These are phyloP conservation scores for Drosophila paranaensis DNA, from an alignment of 2,888 invertebrate species.

Conservation along the genomic window DNA sequence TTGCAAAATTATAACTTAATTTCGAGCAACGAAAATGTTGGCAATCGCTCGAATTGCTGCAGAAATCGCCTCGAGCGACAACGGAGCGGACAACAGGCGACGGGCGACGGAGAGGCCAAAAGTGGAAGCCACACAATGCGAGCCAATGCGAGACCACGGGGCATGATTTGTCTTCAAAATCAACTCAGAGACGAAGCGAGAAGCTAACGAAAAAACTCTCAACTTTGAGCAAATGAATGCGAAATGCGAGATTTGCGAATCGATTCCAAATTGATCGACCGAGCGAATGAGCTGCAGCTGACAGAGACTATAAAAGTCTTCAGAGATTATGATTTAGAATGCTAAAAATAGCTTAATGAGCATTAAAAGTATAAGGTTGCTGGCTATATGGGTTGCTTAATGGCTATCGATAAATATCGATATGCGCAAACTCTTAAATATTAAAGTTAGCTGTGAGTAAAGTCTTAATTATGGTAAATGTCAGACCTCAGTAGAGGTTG, in stretches of 20 bases:
- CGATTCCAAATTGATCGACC: constrained; percentile 37
- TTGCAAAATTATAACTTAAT: constrained; percentile 74
- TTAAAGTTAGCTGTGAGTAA: too few species aligned
- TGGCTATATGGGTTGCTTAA: not conserved
- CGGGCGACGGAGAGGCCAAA: constrained; percentile 42
- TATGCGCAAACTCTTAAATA: not conserved
- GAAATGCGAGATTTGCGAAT: constrained; percentile 10
- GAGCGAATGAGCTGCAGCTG: constrained; percentile 27
- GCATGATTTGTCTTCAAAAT: constrained; percentile 76
- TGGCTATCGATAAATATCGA: constrained; percentile 1
- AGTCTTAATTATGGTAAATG: not conserved
- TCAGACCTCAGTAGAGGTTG: accelerated
- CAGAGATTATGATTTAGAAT: not conserved
- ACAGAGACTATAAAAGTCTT: not conserved
- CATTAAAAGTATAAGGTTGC: accelerated
- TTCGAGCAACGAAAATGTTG: constrained; percentile 56
- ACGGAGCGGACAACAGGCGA: constrained; percentile 15
- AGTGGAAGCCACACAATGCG: constrained; percentile 69
- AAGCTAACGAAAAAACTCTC: constrained; percentile 2
- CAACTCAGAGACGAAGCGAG: constrained; percentile 32
- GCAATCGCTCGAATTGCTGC: constrained; percentile 48
- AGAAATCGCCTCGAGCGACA: constrained; percentile 61
- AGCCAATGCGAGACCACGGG: constrained; percentile 50
- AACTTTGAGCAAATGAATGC: constrained; percentile 40
- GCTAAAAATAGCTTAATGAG: not conserved